A percentile compares a stretch with the other conserved stretches of the same genome.
These are phyloP conservation scores for Pheosia gnoma DNA, from an alignment of 2,888 invertebrate genomes.

Conservation along the genomic window DNA sequence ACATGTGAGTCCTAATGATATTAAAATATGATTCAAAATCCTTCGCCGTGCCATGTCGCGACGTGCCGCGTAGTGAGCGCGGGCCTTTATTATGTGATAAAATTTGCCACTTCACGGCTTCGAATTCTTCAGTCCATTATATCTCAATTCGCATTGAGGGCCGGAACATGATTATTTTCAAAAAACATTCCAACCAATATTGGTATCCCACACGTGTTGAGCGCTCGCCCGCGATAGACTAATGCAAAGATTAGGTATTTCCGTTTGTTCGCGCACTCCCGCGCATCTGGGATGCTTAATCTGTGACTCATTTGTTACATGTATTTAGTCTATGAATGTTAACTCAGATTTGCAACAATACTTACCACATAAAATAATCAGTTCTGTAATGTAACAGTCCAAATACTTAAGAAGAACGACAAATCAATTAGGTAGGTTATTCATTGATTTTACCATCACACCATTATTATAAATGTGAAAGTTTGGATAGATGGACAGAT, in stretches of 20 bases:
- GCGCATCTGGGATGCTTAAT: constrained; percentile 60
- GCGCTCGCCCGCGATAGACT: constrained; percentile 59
- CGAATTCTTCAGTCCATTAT: constrained; percentile 18
- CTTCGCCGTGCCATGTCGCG: too few relatives aligned
- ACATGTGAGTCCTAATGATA: too few relatives aligned
- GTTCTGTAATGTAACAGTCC: too few relatives aligned
- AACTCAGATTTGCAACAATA: not conserved
- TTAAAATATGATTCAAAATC: too few relatives aligned
- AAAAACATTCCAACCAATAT: constrained; percentile 50
- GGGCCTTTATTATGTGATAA: not conserved
- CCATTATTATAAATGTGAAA: too few relatives aligned
- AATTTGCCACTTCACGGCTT: not conserved
- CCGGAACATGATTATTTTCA: constrained; percentile 59
- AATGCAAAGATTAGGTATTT: constrained; percentile 82
- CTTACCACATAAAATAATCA: too few relatives aligned
- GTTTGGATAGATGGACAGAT: too few relatives aligned
- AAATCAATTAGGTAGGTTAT: too few relatives aligned
- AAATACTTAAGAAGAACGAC: too few relatives aligned
- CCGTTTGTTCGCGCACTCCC: constrained; percentile 63
- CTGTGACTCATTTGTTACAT: constrained; percentile 46
- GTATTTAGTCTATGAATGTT: constrained; percentile 6
- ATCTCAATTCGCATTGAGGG: constrained; percentile 27
- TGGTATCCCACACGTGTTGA: constrained; percentile 59
- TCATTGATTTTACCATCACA: too few relatives aligned
- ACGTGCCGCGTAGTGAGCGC: too few relatives aligned